Evolutionary conservation across 2,113 vertebrate species (phyloP).

Genomic region (Spea multiplicata): DNA sequence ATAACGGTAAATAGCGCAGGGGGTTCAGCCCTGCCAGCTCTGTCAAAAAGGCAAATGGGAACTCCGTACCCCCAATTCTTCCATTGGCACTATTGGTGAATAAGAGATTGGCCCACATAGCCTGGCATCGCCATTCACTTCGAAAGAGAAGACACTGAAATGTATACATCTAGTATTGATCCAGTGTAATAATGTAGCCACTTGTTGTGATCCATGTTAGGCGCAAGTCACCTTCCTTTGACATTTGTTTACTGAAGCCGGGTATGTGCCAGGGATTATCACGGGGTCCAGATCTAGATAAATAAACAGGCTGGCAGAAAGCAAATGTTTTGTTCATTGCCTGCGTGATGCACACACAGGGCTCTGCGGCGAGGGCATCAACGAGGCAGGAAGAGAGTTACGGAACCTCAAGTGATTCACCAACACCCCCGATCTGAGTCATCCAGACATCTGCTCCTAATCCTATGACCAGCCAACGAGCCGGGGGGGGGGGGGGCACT

Average conservation of each 20-base stretch:
- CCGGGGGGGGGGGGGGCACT: background rate
- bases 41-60: no score
- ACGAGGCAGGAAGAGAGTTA: conserved; percentile 13
- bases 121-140: no score
- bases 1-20: no score
- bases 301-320: background rate
- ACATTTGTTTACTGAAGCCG: background rate
- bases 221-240: background rate
- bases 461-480: conserved; percentile 15
- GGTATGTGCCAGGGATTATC: background rate
- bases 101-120: no score
- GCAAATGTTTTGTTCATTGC: background rate
- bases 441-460: conserved; percentile 23
- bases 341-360: background rate
- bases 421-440: conserved; percentile 29
- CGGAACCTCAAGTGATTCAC: conserved; percentile 32
- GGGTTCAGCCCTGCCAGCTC: no score
- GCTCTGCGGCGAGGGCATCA: background rate
- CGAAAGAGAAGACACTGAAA: no score
- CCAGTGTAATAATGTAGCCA: no score
- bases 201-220: no score
- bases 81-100: no score
- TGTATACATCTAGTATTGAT: no score
- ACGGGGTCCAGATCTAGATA: background rate
- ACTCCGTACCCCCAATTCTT: no score